Conservation (phyloP, 2,113 vertebrate genomes). For the Calyptomena viridis region DNA sequence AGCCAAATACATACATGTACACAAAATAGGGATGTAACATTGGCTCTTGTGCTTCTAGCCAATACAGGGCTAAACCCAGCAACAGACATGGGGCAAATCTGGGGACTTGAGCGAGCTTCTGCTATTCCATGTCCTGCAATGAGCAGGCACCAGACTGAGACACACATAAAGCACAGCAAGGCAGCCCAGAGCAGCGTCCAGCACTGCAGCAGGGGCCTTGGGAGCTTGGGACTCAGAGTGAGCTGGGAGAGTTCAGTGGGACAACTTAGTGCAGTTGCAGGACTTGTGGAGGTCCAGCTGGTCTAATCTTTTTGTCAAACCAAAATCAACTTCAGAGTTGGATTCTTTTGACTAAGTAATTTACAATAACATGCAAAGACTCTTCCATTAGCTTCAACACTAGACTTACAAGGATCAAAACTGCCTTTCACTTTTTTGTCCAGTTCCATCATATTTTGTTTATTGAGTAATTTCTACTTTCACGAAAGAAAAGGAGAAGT, state of each 20-base stretch:
- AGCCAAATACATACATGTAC: neutral
- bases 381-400: neutral
- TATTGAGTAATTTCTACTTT: neutral
- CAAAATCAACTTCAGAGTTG: neutral
- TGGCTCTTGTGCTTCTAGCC: neutral
- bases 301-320: neutral
- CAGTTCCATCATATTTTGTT: neutral
- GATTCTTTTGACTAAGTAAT: neutral
- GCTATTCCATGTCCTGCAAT: neutral
- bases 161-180: neutral
- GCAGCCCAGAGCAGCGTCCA: neutral
- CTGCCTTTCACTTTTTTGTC: neutral
- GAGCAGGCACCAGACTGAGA: neutral
- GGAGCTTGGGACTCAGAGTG: neutral
- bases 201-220: accelerated
- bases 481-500: neutral
- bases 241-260: neutral
- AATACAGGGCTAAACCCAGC: neutral
- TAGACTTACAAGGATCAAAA: neutral
- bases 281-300: neutral
- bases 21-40: neutral
- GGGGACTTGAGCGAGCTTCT: neutral
- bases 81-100: neutral
- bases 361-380: neutral
- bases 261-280: neutral